Conservation (phyloP, 2,113 vertebrate species). For the Martes martes region DNA sequence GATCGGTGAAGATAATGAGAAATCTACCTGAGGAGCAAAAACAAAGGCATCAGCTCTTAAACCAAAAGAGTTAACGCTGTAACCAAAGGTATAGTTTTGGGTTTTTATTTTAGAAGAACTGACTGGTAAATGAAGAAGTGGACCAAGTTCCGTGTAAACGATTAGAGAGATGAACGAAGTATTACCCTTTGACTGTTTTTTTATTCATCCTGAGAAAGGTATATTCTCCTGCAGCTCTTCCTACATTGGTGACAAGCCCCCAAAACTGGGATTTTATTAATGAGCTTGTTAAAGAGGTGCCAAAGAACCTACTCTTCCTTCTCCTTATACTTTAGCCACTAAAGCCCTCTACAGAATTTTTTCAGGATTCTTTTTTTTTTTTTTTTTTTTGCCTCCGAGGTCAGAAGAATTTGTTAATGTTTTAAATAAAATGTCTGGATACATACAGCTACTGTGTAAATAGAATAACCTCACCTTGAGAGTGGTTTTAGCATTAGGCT, state of each 20-base stretch:
- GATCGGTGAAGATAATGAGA: slow-evolving; percentile 85
- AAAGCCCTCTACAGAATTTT: background rate
- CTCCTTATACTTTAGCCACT: slow-evolving; percentile 31
- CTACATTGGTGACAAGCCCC: slow-evolving; percentile 63
- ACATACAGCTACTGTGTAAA: slow-evolving; percentile 25
- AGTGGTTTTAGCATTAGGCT: slow-evolving; percentile 52
- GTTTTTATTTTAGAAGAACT: slow-evolving; percentile 70
- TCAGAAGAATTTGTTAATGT: slow-evolving; percentile 68
- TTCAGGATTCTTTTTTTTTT: slow-evolving; percentile 60
- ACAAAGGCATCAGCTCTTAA: slow-evolving; percentile 58
- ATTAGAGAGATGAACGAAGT: slow-evolving; percentile 68
- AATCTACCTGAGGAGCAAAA: slow-evolving; percentile 81
- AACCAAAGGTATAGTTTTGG: slow-evolving; percentile 81
- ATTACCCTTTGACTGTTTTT: slow-evolving; percentile 66
- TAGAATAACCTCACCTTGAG: slow-evolving; percentile 2
- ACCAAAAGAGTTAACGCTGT: slow-evolving; percentile 75
- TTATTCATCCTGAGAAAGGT: slow-evolving; percentile 65
- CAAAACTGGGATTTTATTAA: slow-evolving; percentile 64
- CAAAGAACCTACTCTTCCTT: slow-evolving; percentile 74
- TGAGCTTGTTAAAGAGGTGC: slow-evolving; percentile 76
- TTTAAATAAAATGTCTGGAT: slow-evolving; percentile 63
- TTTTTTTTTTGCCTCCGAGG: background rate
- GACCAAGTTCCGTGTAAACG: slow-evolving; percentile 81
- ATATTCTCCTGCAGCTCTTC: slow-evolving; percentile 57
- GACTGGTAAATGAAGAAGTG: slow-evolving; percentile 75